These are phyloP conservation scores for Onchidella celtica DNA, from an alignment of 2,888 invertebrate genomes.

Conservation along the genomic window DNA sequence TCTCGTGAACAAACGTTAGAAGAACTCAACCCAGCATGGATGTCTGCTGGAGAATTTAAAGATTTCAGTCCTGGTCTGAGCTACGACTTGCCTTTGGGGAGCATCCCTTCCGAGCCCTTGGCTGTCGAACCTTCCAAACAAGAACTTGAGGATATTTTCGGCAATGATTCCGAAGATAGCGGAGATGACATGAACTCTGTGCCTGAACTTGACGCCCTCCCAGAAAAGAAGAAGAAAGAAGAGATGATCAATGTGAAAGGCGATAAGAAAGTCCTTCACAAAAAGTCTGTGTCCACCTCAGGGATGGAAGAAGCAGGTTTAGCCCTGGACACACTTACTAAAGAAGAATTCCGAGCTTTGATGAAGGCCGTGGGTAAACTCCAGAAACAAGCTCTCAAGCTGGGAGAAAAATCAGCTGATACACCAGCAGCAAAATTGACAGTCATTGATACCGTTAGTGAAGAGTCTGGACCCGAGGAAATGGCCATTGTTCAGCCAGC, in stretches of 20 bases:
- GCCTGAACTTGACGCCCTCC: not conserved
- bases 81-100: not conserved
- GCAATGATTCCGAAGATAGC: conserved; percentile 5
- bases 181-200: not conserved
- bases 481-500: conserved; percentile 22
- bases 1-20: not conserved
- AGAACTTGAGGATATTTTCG: conserved; percentile 52
- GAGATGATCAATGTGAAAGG: conserved; percentile 4
- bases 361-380: conserved; percentile 53
- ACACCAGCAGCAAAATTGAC: not conserved
- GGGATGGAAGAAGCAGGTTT: not conserved
- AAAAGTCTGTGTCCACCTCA: conserved; percentile 2
- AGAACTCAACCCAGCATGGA: conserved; percentile 4
- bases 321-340: conserved; percentile 44
- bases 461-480: not conserved
- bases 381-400: conserved; percentile 40
- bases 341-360: conserved; percentile 54
- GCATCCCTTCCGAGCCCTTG: not conserved
- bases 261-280: conserved; percentile 19
- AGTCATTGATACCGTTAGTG: not conserved
- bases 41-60: not conserved
- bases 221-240: conserved; percentile 42
- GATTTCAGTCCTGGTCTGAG: not conserved
- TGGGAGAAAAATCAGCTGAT: not conserved
- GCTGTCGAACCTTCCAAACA: conserved; percentile 40